A percentile compares a stretch with the other conserved stretches of the same genome.
These are phyloP conservation scores for Ambastaia sidthimunki DNA, from an alignment of 2,797 vertebrate species.

Conservation along the genomic window DNA sequence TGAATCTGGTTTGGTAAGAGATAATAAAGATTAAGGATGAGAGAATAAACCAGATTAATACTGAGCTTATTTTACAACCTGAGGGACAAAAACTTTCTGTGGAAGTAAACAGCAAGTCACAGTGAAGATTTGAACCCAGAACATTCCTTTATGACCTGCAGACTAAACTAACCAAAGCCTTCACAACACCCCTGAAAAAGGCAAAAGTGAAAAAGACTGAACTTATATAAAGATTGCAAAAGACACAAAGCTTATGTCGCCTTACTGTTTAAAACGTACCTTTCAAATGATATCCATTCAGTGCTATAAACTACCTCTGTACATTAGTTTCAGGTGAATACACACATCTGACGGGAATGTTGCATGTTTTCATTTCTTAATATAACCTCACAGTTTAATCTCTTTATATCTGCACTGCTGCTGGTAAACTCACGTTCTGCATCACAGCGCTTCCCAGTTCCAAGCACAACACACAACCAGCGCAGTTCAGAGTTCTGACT, in stretches of 20 bases:
- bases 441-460: no score
- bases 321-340: no score
- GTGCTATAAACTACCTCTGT: conserved; percentile 24
- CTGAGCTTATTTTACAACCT: background rate
- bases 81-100: no score
- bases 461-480: conserved; percentile 3
- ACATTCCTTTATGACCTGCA: background rate
- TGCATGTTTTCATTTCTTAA: no score
- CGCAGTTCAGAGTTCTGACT: background rate
- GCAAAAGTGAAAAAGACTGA: no score
- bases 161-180: conserved; percentile 23
- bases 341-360: no score
- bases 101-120: no score
- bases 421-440: no score
- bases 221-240: background rate
- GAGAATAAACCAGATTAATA: background rate
- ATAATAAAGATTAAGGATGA: background rate
- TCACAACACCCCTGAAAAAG: conserved; percentile 15
- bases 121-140: background rate
- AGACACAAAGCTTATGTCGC: background rate
- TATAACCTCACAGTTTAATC: no score
- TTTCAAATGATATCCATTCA: conserved; percentile 2
- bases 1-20: no score
- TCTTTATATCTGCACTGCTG: no score
- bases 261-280: background rate